Percentiles rank a stretch among this genome's conserved stretches.
These are phyloP conservation scores for Shargacucullia verbasci DNA, from an alignment of 2,888 invertebrate species.

Conservation along the genomic window DNA sequence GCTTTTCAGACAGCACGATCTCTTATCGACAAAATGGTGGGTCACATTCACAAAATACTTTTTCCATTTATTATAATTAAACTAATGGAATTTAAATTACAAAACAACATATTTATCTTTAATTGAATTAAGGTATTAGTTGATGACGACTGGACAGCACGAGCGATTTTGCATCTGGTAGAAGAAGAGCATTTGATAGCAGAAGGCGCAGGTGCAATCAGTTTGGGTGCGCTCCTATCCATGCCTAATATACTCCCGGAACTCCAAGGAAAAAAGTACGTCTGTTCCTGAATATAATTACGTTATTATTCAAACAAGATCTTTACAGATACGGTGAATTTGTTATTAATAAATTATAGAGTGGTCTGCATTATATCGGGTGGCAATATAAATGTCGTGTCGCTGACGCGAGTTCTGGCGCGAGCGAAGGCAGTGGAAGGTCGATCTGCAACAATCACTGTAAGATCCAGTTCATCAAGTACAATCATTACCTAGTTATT, in stretches of 20 bases:
- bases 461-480: constrained; percentile 41
- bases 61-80: too few species aligned
- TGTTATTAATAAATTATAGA: constrained; percentile 48
- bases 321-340: not conserved
- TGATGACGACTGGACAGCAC: constrained; percentile 93
- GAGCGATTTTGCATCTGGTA: constrained; percentile 92
- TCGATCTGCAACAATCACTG: constrained; percentile 63
- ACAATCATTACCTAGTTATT: not conserved
- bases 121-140: constrained; percentile 88
- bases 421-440: constrained; percentile 68
- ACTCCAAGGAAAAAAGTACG: constrained; percentile 69
- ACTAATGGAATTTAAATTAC: not conserved
- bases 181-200: constrained; percentile 94
- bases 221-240: constrained; percentile 93
- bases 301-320: not conserved
- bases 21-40: constrained; percentile 72
- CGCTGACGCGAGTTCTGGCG: constrained; percentile 58
- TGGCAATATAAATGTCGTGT: constrained; percentile 62
- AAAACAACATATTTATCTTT: too few species aligned
- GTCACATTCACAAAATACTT: constrained; percentile 1
- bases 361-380: constrained; percentile 74
- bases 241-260: constrained; percentile 73
- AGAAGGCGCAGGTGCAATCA: constrained; percentile 95
- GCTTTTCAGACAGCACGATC: constrained; percentile 71
- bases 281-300: not conserved